Conservation (phyloP, 2,113 vertebrate genomes). For the Trematomus loennbergii region DNA sequence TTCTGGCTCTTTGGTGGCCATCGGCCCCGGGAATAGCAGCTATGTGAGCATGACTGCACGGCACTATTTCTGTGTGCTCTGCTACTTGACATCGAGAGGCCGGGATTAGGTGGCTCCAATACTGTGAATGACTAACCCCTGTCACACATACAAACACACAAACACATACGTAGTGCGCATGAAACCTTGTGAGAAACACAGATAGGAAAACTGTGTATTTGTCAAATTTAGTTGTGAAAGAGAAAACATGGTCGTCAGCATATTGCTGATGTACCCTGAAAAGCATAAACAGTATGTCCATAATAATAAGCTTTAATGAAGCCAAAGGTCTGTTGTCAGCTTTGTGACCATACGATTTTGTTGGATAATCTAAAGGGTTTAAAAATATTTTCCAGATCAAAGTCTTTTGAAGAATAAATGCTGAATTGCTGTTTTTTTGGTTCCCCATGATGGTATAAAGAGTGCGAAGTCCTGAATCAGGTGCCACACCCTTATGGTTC, state of each 20-base stretch:
- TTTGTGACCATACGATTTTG: background rate
- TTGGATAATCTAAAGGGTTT: background rate
- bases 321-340: background rate
- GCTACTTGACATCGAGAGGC: conserved; percentile 84
- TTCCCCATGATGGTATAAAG: conserved; percentile 52
- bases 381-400: background rate
- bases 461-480: conserved; percentile 48
- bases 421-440: conserved; percentile 20
- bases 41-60: conserved; percentile 82
- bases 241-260: conserved; percentile 5
- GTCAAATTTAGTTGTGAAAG: background rate
- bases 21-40: conserved; percentile 80
- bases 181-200: conserved; percentile 15
- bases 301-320: background rate
- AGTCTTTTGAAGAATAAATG: background rate
- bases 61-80: conserved; percentile 81
- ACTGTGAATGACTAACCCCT: conserved; percentile 75
- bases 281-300: background rate
- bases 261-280: background rate
- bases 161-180: background rate
- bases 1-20: conserved; percentile 64
- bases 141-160: conserved; percentile 60
- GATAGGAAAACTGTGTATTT: background rate
- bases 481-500: conserved; percentile 64
- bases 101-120: conserved; percentile 79